Evolutionary conservation across 2,888 invertebrate genomes (phyloP).

Genomic region (Helleia helle): DNA sequence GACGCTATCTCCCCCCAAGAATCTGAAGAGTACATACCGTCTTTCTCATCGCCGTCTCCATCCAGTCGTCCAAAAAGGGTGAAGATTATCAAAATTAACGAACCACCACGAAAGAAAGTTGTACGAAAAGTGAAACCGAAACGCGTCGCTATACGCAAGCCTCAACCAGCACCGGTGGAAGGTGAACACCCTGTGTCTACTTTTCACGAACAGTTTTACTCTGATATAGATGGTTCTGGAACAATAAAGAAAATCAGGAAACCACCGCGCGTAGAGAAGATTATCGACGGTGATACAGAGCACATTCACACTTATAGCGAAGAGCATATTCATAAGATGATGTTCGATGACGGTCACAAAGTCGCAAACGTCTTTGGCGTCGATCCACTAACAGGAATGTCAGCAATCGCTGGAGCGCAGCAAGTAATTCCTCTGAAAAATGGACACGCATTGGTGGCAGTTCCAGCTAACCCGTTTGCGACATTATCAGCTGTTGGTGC

Average conservation of each 20-base stretch:
- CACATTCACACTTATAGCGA: slow-evolving; percentile 69
- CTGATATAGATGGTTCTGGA: slow-evolving; percentile 57
- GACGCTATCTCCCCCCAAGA: slow-evolving; percentile 44
- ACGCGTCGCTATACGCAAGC: slow-evolving; percentile 36
- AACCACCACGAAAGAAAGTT: slow-evolving; percentile 45
- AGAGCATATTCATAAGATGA: slow-evolving; percentile 63
- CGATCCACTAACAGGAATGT: slow-evolving; percentile 40
- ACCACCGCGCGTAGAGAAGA: slow-evolving; percentile 67
- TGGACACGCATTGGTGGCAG: slow-evolving; percentile 36
- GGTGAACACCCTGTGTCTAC: slow-evolving; percentile 56
- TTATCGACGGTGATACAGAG: slow-evolving; percentile 66
- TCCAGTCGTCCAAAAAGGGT: slow-evolving; percentile 43
- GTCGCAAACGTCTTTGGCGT: slow-evolving; percentile 32
- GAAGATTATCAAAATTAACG: slow-evolving; percentile 54
- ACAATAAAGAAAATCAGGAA: slow-evolving; percentile 58
- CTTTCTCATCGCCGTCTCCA: slow-evolving; percentile 29
- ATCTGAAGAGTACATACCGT: slow-evolving; percentile 35
- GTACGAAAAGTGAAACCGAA: slow-evolving; percentile 51
- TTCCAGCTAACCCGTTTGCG: slow-evolving; percentile 37
- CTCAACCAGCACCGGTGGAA: slow-evolving; percentile 26
- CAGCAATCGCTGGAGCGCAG: slow-evolving; percentile 32
- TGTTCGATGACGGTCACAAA: slow-evolving; percentile 45
- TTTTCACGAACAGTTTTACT: slow-evolving; percentile 65
- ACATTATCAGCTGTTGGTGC: slow-evolving; percentile 44
- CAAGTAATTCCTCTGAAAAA: slow-evolving; percentile 43